Evolutionary conservation across 2,797 vertebrate genomes (phyloP).

Genomic region (Echiichthys vipera): DNA sequence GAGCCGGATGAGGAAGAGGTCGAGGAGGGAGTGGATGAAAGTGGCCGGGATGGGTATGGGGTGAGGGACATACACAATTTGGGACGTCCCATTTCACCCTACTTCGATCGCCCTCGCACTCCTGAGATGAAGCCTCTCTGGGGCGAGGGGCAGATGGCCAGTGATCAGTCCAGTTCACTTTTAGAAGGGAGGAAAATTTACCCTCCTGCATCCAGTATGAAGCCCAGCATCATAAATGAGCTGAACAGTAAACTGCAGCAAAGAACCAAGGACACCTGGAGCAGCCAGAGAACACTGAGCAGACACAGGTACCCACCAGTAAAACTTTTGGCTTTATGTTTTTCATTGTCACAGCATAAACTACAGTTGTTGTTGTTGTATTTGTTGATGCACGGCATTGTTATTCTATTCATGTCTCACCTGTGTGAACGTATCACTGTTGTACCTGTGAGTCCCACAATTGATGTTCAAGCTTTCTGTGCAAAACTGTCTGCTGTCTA

Average conservation of each 20-base stretch:
- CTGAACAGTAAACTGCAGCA: conserved; percentile 94
- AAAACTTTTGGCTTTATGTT: not conserved
- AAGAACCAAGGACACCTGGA: conserved; percentile 85
- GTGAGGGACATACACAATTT: conserved; percentile 79
- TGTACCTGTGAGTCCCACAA: not conserved
- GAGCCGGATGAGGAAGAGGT: conserved; percentile 80
- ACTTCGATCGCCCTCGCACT: conserved; percentile 84
- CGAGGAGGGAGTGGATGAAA: conserved; percentile 73
- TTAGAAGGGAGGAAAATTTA: conserved; percentile 85
- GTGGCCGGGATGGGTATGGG: conserved; percentile 77
- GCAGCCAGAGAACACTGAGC: conserved; percentile 83
- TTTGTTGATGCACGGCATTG: not conserved
- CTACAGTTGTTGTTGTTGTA: not conserved
- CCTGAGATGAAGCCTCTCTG: conserved; percentile 86
- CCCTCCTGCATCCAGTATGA: conserved; percentile 88
- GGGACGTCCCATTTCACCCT: conserved; percentile 82
- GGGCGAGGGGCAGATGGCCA: conserved; percentile 76
- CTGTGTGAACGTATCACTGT: conserved; percentile 15
- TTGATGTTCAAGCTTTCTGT: conserved; percentile 25
- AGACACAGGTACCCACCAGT: conserved; percentile 88
- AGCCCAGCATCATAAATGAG: conserved; percentile 93
- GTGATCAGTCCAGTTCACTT: conserved; percentile 72
- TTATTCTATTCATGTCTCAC: conserved; percentile 3
- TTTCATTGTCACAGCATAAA: conserved; percentile 9
- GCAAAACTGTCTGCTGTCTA: conserved; percentile 6